Base-by-base conservation (phyloP, 1,140 invertebrate genomes). In the Hyphantria cunea region DNA sequence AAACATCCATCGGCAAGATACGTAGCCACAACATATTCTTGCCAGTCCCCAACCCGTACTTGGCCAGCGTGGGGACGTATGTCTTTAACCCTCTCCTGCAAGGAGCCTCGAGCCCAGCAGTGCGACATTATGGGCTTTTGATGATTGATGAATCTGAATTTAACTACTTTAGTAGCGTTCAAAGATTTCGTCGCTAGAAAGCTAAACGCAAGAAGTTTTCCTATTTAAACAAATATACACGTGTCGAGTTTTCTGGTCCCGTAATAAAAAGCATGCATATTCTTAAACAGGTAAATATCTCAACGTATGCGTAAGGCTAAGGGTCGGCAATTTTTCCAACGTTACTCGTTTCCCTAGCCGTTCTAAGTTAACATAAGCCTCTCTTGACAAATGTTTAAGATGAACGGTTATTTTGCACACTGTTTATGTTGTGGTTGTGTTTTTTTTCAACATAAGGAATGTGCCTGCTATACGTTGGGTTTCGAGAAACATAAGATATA, bases 301-400 rank as follows among this genome's bases (percentile, higher is more conserved):
- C 66, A 73, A 68, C 64, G 66, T 65, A 67, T 52, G 72, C 60
- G 54, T 53, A 64, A 76, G 58, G 68, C 65, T 25, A 59, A 68
- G 77, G 70, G 74, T 62, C 60, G 68, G 64, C 72, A 73, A 81
- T 83, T 83, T 39, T 78, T 79, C 65, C 73, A 68, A 66, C 66
- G 34, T 60, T 61, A 80, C 71, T 70, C 72, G 74, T 77, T 76
- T 76, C 72, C 74, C 76, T 78, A 78, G 77, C 72, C 76, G 77
- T 78, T 78, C 78, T 82, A 78, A 86, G 78, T 82, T 86, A 83
- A 76, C 78, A 59, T 89, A 89, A 89, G 86, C 84, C 84, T 64
- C 79, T 76, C 73, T 77, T 89, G 86, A 89, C 86, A 89, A 87
- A 89, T 89, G 84, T 78, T 76, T 78, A 82, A 84, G 83, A 85